Evolutionary conservation across 1,140 invertebrate species (phyloP), one percentile per base, ranked within the genome.

Genomic region (Plodia interpunctella): DNA sequence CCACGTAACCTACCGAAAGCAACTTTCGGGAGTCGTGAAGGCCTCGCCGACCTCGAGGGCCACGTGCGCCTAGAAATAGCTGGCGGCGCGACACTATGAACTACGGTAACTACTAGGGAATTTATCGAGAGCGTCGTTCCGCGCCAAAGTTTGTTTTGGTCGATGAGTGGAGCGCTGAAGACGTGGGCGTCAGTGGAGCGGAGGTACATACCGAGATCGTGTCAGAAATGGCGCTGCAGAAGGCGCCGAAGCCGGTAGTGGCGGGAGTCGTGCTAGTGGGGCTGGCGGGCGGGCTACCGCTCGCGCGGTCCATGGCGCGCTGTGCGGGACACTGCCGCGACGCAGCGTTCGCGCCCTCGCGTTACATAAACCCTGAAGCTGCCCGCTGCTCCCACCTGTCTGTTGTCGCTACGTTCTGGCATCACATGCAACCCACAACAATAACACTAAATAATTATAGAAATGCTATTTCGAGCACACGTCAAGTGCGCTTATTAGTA

Each of bases 381-480:
- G 67, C 67, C 72, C 78, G 78, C 70, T 75, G 76, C 83, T 80
- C 77, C 72, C 80, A 85, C 82, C 80, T 88, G 83, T 83, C 80
- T 74, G 72, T 78, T 83, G 82, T 80, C 76, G 68, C 72, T 80
- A 62, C 77, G 73, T 77, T 79, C 83, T 85, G 83, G 83, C 83
- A 87, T 81, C 74, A 72, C 68, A 67, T 81, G 74, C 78, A 71
- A 65, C 69, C 66, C 74, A 82, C 68, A 86, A 88, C 80, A 82
- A 88, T 78, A 87, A 87, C 78, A 88, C 72, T 75, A 75, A 87
- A 86, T 83, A 85, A 83, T 87, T 83, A 87, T 88, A 88, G 85
- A 85, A 72, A 72, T 15, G 58, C 72, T 84, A 83, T 82, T 86
- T 83, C 64, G 62, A 76, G 64, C 68, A 57, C 68, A 71, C 75